Evolutionary conservation across 1,140 invertebrate genomes (phyloP).

Genomic region (Cepaea nemoralis): DNA sequence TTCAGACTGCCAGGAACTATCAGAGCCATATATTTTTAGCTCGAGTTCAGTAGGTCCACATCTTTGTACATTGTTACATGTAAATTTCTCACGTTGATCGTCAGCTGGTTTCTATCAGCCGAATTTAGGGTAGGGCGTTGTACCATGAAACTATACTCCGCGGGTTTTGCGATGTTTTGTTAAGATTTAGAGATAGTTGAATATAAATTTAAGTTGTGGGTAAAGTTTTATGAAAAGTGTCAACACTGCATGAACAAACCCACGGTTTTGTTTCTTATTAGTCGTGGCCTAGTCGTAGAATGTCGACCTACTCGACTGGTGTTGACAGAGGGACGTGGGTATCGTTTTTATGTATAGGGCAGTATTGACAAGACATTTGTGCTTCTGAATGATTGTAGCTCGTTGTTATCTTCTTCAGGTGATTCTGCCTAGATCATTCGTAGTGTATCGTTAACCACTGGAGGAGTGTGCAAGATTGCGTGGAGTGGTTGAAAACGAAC

Average conservation of each 20-base stretch:
- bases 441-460: not conserved
- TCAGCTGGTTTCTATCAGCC: not conserved
- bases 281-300: not conserved
- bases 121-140: not conserved
- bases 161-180: too few species aligned
- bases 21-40: constrained; percentile 15
- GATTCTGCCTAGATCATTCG: not conserved
- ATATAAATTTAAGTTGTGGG: not conserved
- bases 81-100: constrained; percentile 44
- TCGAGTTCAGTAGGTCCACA: constrained; percentile 24
- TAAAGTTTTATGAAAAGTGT: not conserved
- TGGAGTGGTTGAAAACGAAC: not conserved
- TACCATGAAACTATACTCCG: too few species aligned
- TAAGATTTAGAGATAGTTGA: not conserved
- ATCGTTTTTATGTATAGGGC: too few species aligned
- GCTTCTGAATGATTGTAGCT: not conserved
- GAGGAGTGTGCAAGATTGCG: not conserved
- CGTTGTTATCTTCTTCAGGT: not conserved
- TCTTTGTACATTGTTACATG: not conserved
- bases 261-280: not conserved
- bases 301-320: too few species aligned
- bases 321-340: too few species aligned
- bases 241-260: too few species aligned
- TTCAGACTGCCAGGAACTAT: constrained; percentile 32
- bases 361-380: not conserved